Conservation (phyloP, 1,140 invertebrate species). For the Drosophila watanabei region DNA sequence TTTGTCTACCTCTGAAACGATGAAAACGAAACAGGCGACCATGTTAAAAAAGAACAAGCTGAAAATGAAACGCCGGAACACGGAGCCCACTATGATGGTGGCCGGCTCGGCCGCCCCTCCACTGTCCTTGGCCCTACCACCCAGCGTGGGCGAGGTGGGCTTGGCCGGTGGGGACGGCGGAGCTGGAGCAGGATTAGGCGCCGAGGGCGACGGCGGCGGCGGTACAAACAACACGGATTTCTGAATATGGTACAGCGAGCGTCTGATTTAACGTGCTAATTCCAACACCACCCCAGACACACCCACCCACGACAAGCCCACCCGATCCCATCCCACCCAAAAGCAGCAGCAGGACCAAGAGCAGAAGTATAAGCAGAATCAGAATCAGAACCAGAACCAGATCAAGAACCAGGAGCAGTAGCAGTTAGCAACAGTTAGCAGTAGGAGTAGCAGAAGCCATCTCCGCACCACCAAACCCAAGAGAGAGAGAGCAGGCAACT, state of each 20-base stretch:
- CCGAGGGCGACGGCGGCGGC: conserved; percentile 84
- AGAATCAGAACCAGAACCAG: conserved; percentile 13
- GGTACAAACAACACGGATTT: conserved; percentile 85
- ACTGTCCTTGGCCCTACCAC: conserved; percentile 87
- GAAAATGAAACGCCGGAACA: conserved; percentile 97
- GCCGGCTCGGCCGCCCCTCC: conserved; percentile 87
- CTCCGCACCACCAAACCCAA: conserved; percentile 29
- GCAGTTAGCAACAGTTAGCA: conserved; percentile 16
- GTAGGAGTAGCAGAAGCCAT: conserved; percentile 38
- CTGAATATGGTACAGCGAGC: conserved; percentile 89
- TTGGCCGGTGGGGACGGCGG: conserved; percentile 85
- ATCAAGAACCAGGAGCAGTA: conserved; percentile 25
- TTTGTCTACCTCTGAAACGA: conserved; percentile 7
- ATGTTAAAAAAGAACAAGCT: conserved; percentile 96
- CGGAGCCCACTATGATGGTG: conserved; percentile 94
- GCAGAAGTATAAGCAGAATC: conserved; percentile 13
- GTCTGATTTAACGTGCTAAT: conserved; percentile 87
- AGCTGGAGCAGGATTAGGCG: conserved; percentile 26
- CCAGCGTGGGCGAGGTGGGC: conserved; percentile 82
- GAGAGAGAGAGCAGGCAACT: conserved; percentile 48
- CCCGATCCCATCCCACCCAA: conserved; percentile 29
- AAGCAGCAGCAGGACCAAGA: conserved; percentile 29
- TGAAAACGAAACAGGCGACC: conserved; percentile 89
- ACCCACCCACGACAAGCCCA: conserved; percentile 41
- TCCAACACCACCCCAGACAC: conserved; percentile 47